Conservation (phyloP, 2,113 vertebrate genomes). For the Hydropotes inermis region DNA sequence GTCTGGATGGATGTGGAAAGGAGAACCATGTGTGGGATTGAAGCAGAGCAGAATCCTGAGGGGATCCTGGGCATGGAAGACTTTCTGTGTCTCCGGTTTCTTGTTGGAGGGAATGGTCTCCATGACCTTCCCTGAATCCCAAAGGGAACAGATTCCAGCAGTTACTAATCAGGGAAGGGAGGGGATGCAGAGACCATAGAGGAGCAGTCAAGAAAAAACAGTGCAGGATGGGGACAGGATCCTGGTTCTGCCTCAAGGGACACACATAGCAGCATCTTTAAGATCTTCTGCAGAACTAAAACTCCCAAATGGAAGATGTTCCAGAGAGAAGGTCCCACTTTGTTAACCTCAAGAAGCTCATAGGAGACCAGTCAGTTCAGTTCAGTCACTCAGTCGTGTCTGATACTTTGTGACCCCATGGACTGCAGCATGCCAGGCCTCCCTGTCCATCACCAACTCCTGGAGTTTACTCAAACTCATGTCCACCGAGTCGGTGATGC, state of each 20-base stretch:
- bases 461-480: not conserved
- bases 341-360: not conserved
- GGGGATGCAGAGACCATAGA: not conserved
- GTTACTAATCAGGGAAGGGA: not conserved
- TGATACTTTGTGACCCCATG: accelerated
- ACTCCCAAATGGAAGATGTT: not conserved
- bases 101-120: not conserved
- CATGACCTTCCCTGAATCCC: not conserved
- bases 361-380: not conserved
- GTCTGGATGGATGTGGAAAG: not conserved
- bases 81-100: not conserved
- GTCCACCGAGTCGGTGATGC: not conserved
- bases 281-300: not conserved
- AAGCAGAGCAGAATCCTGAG: not conserved
- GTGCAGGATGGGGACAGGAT: not conserved
- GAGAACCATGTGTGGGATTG: not conserved
- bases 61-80: not conserved
- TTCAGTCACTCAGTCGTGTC: not conserved
- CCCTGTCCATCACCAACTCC: not conserved
- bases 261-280: not conserved
- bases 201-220: not conserved
- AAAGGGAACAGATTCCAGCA: not conserved
- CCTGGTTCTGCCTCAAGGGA: not conserved
- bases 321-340: not conserved
- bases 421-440: not conserved